These are phyloP conservation scores for Papilio helenus DNA, from an alignment of 1,140 invertebrate species.

Conservation along the genomic window DNA sequence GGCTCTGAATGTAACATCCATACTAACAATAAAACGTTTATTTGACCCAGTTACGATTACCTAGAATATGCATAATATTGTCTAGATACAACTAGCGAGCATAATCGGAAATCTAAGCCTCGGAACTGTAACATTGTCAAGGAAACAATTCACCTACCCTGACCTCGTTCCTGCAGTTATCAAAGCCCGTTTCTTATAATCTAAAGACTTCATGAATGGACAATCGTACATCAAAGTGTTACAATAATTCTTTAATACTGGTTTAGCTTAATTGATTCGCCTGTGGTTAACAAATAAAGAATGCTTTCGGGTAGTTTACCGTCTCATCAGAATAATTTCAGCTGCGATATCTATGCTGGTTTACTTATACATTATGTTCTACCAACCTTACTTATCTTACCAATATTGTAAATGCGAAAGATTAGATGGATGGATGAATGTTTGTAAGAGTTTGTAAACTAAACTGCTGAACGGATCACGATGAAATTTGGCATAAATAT, in stretches of 20 bases:
- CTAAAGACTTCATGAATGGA: neutral
- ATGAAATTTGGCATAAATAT: too few relatives aligned
- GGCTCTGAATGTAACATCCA: neutral
- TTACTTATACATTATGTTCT: too few relatives aligned
- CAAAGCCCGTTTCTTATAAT: neutral
- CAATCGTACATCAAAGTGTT: neutral
- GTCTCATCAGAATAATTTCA: too few relatives aligned
- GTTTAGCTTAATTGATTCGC: too few relatives aligned
- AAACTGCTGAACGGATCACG: too few relatives aligned
- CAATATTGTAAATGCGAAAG: too few relatives aligned
- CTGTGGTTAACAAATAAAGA: neutral
- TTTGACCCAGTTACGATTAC: neutral
- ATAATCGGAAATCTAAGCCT: conserved; percentile 21
- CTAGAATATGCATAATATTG: neutral
- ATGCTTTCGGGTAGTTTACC: too few relatives aligned
- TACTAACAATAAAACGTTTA: neutral
- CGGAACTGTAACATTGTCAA: conserved; percentile 1
- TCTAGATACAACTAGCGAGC: neutral
- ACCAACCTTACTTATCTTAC: too few relatives aligned
- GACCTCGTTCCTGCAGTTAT: neutral
- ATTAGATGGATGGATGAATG: too few relatives aligned
- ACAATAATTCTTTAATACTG: neutral
- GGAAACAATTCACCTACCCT: conserved; percentile 12
- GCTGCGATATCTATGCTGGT: too few relatives aligned
- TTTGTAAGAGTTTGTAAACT: too few relatives aligned